phyloP scores from a whole-genome alignment of 2,113 vertebrate species.

The Heloderma charlesbogerti region DNA sequence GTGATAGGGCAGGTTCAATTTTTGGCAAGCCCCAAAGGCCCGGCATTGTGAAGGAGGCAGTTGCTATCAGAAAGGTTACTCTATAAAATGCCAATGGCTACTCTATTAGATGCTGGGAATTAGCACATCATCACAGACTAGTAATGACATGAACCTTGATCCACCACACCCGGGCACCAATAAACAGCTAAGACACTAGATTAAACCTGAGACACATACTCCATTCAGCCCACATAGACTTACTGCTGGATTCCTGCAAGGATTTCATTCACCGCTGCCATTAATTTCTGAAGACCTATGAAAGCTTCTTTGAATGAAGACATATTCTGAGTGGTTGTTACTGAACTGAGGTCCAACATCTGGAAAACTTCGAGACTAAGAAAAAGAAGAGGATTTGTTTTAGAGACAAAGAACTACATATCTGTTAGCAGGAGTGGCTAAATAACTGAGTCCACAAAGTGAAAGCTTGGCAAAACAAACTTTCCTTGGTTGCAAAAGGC shows the following conservation, averaged over 20 bases:
- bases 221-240: conserved; percentile 23
- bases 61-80: neutral
- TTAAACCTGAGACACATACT: neutral
- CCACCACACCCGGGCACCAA: neutral
- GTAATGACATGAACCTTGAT: too few species aligned
- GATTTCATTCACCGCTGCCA: conserved; percentile 84
- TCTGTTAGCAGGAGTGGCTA: too few species aligned
- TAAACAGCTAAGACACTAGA: neutral
- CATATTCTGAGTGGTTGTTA: conserved; percentile 62
- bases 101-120: neutral
- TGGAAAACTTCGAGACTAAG: conserved; percentile 78
- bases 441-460: too few species aligned
- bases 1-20: neutral
- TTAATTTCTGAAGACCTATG: conserved; percentile 84
- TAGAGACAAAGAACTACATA: neutral
- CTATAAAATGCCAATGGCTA: neutral
- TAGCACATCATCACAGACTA: too few species aligned
- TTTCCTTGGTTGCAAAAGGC: too few species aligned
- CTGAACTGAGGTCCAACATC: conserved; percentile 64
- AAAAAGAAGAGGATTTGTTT: conserved; percentile 1
- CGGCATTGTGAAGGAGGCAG: neutral
- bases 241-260: conserved; percentile 87
- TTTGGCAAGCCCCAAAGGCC: neutral
- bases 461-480: too few species aligned
- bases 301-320: conserved; percentile 84